phyloP scores from a whole-genome alignment of 2,113 vertebrate genomes.

The Eublepharis macularius region DNA sequence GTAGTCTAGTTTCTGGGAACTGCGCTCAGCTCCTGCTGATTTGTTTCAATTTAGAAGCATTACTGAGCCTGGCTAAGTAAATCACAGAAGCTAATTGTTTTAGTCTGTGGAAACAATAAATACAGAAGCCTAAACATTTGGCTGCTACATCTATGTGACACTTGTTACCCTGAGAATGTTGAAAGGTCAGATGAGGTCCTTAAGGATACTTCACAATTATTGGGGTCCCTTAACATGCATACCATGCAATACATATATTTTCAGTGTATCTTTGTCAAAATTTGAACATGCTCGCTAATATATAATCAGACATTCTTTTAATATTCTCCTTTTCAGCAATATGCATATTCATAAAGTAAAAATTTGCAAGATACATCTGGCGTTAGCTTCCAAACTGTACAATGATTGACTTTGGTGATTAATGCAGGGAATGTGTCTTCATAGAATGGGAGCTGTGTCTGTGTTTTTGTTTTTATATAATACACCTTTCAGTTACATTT shows the following conservation, averaged over 20 bases:
- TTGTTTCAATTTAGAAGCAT: constrained; percentile 43
- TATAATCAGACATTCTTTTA: background rate
- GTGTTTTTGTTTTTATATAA: background rate
- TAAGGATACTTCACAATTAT: background rate
- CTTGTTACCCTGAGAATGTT: background rate
- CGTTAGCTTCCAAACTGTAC: background rate
- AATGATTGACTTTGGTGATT: background rate
- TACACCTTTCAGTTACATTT: background rate
- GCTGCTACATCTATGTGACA: background rate
- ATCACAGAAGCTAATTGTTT: background rate
- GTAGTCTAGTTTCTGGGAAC: constrained; percentile 44
- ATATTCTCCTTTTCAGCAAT: background rate
- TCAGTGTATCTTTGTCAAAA: background rate
- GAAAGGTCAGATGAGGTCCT: background rate
- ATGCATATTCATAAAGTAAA: background rate
- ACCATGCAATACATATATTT: background rate
- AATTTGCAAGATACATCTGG: background rate
- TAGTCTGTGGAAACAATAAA: background rate
- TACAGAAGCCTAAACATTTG: background rate
- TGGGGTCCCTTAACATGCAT: background rate
- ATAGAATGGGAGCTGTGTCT: background rate
- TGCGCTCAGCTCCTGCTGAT: background rate
- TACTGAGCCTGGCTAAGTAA: constrained; percentile 12
- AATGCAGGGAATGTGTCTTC: background rate
- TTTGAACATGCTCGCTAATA: background rate